Evolutionary conservation across 2,797 vertebrate genomes (phyloP).

Genomic region (Morelia viridis): DNA sequence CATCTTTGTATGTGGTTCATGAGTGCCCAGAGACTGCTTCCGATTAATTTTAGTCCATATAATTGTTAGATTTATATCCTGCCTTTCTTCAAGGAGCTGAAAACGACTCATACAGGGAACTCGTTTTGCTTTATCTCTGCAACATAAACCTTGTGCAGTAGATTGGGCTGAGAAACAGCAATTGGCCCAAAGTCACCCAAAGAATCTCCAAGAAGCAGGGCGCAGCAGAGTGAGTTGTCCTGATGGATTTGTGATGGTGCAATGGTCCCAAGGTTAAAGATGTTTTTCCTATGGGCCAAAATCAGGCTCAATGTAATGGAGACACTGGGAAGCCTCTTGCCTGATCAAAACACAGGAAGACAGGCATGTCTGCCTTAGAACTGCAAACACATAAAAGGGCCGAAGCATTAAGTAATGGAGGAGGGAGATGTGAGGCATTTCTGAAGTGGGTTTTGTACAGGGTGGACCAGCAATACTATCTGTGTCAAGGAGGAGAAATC

Average conservation of each 20-base stretch:
- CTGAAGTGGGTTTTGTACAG: not conserved
- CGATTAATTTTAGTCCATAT: not conserved
- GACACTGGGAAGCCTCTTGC: not conserved
- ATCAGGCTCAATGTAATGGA: not conserved
- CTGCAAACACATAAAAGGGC: not conserved
- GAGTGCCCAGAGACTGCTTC: not conserved
- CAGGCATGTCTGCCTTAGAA: not conserved
- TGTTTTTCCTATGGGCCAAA: not conserved
- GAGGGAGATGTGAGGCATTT: not conserved
- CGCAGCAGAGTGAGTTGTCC: not conserved
- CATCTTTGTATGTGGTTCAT: not conserved
- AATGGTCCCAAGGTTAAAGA: not conserved
- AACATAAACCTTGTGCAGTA: not conserved
- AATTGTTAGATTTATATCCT: not conserved
- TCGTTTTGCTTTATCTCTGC: not conserved
- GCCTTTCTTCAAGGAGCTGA: not conserved
- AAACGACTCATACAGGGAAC: not conserved
- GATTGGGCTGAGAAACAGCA: not conserved
- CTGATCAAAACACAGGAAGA: not conserved
- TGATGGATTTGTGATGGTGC: not conserved
- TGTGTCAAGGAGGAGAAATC: not conserved
- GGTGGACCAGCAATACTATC: not conserved
- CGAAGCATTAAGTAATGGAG: not conserved
- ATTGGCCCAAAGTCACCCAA: not conserved
- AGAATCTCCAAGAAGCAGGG: not conserved